These are phyloP conservation scores for Sphaeramia orbicularis DNA, from an alignment of 2,797 vertebrate genomes.

Conservation along the genomic window DNA sequence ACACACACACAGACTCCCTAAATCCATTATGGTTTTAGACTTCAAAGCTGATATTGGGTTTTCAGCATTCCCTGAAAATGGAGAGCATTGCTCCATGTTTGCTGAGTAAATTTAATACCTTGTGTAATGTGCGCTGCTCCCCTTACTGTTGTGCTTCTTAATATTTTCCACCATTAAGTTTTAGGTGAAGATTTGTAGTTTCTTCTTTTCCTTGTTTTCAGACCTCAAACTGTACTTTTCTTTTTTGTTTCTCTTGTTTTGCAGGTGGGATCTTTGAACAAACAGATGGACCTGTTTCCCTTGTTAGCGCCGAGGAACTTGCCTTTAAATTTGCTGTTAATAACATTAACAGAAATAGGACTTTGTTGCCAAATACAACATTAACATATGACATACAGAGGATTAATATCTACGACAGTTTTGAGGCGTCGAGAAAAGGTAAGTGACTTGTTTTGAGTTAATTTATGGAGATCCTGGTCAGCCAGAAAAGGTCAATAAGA, in stretches of 20 bases:
- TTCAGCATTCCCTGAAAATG: conserved; percentile 64
- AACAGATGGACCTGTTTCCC: conserved; percentile 91
- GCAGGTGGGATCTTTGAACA: conserved; percentile 99
- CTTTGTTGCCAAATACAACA: conserved; percentile 97
- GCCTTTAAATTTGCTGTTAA: conserved; percentile 99
- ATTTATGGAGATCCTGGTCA: conserved; percentile 15
- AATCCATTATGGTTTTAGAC: conserved; percentile 80
- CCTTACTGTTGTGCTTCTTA: conserved; percentile 34
- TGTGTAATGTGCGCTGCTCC: conserved; percentile 57
- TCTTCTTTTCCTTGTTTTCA: conserved; percentile 39
- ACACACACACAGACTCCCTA: conserved; percentile 46
- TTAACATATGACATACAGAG: conserved; percentile 99
- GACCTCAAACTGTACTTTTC: conserved; percentile 18
- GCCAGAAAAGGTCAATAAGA: neutral
- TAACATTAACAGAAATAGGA: conserved; percentile 98
- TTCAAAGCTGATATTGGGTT: conserved; percentile 80
- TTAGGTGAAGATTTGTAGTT: conserved; percentile 24
- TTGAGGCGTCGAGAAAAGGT: conserved; percentile 99
- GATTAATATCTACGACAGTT: conserved; percentile 99
- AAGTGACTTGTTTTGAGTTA: conserved; percentile 65
- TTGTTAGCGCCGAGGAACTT: conserved; percentile 95
- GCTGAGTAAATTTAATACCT: conserved; percentile 70
- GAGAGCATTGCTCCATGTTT: conserved; percentile 69
- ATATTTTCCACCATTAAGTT: conserved; percentile 51
- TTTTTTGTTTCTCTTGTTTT: conserved; percentile 70